Evolutionary conservation across 2,888 invertebrate genomes (phyloP).

Genomic region (Xanthorhoe spadicearia): DNA sequence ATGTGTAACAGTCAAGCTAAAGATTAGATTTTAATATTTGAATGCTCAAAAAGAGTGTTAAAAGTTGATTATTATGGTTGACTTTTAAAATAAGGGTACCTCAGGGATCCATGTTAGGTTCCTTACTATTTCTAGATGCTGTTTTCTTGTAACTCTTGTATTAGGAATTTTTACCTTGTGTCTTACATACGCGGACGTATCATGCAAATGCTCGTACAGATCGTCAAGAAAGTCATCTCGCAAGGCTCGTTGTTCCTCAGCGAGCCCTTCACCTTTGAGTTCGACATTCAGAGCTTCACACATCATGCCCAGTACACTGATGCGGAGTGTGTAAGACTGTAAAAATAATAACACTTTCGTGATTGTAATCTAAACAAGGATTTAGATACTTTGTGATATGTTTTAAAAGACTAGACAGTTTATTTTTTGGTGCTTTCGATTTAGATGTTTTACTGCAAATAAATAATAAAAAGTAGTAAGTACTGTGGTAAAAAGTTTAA

Average conservation of each 20-base stretch:
- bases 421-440: too few relatives aligned
- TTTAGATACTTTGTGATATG: not conserved
- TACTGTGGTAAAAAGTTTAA: too few relatives aligned
- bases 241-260: slow-evolving; percentile 86
- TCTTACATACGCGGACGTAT: slow-evolving; percentile 93
- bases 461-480: too few relatives aligned
- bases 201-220: slow-evolving; percentile 92
- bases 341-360: not conserved
- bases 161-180: slow-evolving; percentile 85
- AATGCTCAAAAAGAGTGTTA: not conserved
- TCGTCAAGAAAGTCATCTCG: slow-evolving; percentile 92
- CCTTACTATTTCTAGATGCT: not conserved
- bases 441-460: too few relatives aligned
- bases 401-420: not conserved
- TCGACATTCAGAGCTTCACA: slow-evolving; percentile 90
- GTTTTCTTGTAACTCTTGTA: not conserved
- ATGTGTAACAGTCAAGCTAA: not conserved
- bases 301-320: slow-evolving; percentile 93
- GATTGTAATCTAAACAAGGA: not conserved
- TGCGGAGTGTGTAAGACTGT: slow-evolving; percentile 89
- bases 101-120: not conserved
- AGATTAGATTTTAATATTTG: not conserved
- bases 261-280: slow-evolving; percentile 89
- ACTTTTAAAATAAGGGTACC: slow-evolving; percentile 1
- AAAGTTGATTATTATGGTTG: not conserved